Percentiles rank a stretch among this genome's conserved stretches.
phyloP scores from a whole-genome alignment of 1,140 invertebrate species.

The Ephestia elutella region DNA sequence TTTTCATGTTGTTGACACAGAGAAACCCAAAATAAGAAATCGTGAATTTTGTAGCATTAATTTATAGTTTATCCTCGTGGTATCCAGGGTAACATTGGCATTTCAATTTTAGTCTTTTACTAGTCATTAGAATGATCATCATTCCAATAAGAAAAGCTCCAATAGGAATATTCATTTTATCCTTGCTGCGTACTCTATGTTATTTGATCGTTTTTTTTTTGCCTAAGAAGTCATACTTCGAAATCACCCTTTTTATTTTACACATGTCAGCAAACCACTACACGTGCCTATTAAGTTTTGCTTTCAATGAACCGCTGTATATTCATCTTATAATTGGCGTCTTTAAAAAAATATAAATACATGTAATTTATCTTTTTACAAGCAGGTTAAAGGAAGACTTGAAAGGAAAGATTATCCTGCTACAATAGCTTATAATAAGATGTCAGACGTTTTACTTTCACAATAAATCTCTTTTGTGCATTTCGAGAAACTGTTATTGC shows the following conservation, averaged over 20 bases:
- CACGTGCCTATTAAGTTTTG: background rate
- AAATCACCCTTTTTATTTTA: background rate
- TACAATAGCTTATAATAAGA: slow-evolving; percentile 12
- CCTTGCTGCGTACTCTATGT: no score
- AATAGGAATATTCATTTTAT: no score
- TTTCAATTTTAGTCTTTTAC: background rate
- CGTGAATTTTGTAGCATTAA: background rate
- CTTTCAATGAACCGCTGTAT: background rate
- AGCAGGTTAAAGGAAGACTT: background rate
- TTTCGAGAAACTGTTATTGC: slow-evolving; percentile 30
- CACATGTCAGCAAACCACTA: background rate
- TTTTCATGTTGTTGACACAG: background rate
- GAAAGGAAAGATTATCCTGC: background rate
- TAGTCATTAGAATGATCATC: no score
- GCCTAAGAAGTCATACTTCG: no score
- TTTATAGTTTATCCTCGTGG: no score
- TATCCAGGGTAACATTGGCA: no score
- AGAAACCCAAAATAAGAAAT: background rate
- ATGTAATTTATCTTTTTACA: slow-evolving; percentile 7
- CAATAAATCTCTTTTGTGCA: slow-evolving; percentile 42
- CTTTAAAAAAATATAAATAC: background rate
- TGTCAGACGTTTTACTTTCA: slow-evolving; percentile 24
- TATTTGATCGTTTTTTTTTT: no score
- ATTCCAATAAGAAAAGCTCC: no score
- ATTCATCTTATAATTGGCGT: background rate